Evolutionary conservation across 1,140 invertebrate genomes (phyloP).

Genomic region (Andricus grossulariae): DNA sequence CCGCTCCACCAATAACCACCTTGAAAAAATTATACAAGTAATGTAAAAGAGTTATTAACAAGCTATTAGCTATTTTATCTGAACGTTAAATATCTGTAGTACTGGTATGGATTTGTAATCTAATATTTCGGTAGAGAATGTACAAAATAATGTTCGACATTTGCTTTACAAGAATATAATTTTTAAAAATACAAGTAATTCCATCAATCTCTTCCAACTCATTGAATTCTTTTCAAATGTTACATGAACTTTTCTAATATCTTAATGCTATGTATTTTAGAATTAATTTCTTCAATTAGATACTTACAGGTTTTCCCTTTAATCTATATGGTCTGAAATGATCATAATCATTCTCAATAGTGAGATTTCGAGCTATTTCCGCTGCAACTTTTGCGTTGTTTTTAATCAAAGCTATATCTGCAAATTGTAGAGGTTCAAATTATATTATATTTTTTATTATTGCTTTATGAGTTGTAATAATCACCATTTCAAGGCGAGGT

Average conservation of each 20-base stretch:
- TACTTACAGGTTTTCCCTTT: slow-evolving; percentile 56
- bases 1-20: slow-evolving; percentile 89
- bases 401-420: slow-evolving; percentile 92
- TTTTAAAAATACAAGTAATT: slow-evolving; percentile 22
- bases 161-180: slow-evolving; percentile 30
- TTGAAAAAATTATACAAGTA: slow-evolving; percentile 62
- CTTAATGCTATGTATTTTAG: neutral
- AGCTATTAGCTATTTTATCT: slow-evolving; percentile 46
- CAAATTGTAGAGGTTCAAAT: slow-evolving; percentile 38
- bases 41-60: slow-evolving; percentile 41
- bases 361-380: slow-evolving; percentile 86
- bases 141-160: slow-evolving; percentile 27
- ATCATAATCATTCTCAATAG: slow-evolving; percentile 57
- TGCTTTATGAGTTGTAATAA: neutral
- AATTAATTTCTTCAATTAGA: neutral
- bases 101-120: slow-evolving; percentile 17
- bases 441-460: slow-evolving; percentile 26
- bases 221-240: neutral
- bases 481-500: neutral
- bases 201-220: neutral
- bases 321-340: slow-evolving; percentile 25
- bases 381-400: slow-evolving; percentile 93
- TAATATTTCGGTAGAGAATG: slow-evolving; percentile 27
- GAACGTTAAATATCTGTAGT: slow-evolving; percentile 13
- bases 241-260: neutral